Evolutionary conservation across 2,113 vertebrate species (phyloP).

Genomic region (Henicopernis longicauda): DNA sequence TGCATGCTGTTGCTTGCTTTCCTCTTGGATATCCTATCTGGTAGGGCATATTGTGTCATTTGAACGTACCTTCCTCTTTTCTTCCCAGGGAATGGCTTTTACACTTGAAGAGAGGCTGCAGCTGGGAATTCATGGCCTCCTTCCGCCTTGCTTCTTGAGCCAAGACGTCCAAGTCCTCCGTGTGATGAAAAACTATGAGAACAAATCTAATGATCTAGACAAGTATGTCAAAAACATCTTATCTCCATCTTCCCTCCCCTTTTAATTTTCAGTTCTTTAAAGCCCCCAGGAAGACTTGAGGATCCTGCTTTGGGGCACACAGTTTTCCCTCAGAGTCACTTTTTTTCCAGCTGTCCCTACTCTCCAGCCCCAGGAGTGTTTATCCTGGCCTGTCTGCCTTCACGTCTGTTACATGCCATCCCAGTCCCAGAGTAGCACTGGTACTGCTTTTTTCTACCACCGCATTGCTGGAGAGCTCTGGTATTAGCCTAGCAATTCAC

Average conservation of each 20-base stretch:
- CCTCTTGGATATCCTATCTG: background rate
- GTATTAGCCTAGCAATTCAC: background rate
- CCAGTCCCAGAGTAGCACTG: background rate
- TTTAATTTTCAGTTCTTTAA: background rate
- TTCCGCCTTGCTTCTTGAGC: constrained; percentile 94
- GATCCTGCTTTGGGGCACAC: background rate
- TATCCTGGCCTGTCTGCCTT: background rate
- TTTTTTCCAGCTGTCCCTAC: background rate
- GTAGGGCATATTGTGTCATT: background rate
- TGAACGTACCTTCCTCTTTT: background rate
- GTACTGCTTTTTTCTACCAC: background rate
- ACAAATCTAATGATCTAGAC: constrained; percentile 86
- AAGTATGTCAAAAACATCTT: constrained; percentile 74
- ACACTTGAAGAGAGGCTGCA: constrained; percentile 92
- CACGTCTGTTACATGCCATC: background rate
- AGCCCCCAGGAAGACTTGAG: background rate
- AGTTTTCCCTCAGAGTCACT: background rate
- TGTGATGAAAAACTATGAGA: constrained; percentile 93
- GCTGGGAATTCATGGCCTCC: constrained; percentile 94
- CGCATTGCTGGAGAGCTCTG: background rate
- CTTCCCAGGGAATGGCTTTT: constrained; percentile 93
- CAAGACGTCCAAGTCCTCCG: constrained; percentile 94
- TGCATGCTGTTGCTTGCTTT: background rate
- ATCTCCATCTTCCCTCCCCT: background rate
- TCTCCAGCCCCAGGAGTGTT: background rate